Evolutionary conservation across 2,888 invertebrate species (phyloP), one percentile per base, ranked within the genome.

Genomic region (Holacanthella duospinosa): DNA sequence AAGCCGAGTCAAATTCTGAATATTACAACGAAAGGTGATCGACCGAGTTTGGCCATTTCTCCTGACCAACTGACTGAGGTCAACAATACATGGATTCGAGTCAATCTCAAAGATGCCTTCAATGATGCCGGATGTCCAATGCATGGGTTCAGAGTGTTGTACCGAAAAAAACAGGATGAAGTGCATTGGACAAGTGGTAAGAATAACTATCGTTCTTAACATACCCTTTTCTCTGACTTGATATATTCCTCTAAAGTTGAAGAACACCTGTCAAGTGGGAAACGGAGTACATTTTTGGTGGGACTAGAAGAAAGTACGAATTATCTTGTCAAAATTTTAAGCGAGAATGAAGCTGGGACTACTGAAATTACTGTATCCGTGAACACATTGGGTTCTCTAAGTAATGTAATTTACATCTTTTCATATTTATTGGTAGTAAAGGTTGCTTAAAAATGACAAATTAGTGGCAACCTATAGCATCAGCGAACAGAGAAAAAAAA

Each of bases 1-100:
- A 83, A 84, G 25, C 81, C 86, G 1, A 86, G 86, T 71, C 83
- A 85, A 60, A 83, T 84, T n/a, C 77, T 86, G 78, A 72, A 71
- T 53, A 62, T 67, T 29, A 68, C 66, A 26, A 72, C 72, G 4
- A 56, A 71, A 1, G 72, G 70, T 9, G 62, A 58, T 12, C 29
- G 60, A 43, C 72, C 72, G n/a, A 62, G 59, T 9, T 64, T 72
- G 21, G 61, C 65, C 1, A 28, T 55, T 19, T 66, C 70, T 4
- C 64, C 70, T 59, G 55, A 61, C 26, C 48, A 29, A 26, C 66
- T 66, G 60, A 69, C 65, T 25, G 67, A 69, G 43, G 68, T 64
- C 16, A 72, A 71, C 61, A 43, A 48, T 36, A 71, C 65, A 28
- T 66, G 68, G 68, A 66, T 71, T 2, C 66, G 68, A 57, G 63